Percentiles rank a stretch among this genome's conserved stretches.
phyloP scores from a whole-genome alignment of 2,888 invertebrate species.

The Hemistola chrysoprasaria region DNA sequence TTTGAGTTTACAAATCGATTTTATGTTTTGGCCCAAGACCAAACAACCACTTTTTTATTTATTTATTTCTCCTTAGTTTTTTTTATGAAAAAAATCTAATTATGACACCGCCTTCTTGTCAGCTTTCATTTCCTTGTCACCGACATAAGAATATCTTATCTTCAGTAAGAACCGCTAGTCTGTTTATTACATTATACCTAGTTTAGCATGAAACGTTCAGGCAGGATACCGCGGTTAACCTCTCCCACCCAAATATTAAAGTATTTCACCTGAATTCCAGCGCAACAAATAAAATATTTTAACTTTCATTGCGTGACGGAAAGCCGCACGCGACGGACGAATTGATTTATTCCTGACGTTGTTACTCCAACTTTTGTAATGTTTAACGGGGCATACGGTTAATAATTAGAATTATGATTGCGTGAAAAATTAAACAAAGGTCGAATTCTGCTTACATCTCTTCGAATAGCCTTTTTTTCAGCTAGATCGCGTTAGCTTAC shows the following conservation, averaged over 20 bases:
- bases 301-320: constrained; percentile 63
- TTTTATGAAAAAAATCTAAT: no score
- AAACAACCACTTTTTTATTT: no score
- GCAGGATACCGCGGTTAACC: constrained; percentile 35
- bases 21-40: no score
- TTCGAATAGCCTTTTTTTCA: constrained; percentile 4
- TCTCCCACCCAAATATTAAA: constrained; percentile 20
- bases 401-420: constrained; percentile 47
- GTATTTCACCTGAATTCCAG: constrained; percentile 51
- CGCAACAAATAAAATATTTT: constrained; percentile 42
- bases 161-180: constrained; percentile 6
- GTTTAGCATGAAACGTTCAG: constrained; percentile 18
- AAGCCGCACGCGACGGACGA: constrained; percentile 56
- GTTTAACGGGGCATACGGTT: constrained; percentile 38
- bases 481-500: constrained; percentile 9
- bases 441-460: constrained; percentile 6
- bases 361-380: constrained; percentile 44
- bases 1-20: no score
- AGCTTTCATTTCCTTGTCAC: no score
- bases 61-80: no score
- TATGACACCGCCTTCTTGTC: no score
- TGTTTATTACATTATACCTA: constrained; percentile 4
- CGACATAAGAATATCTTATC: no score
- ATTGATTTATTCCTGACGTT: constrained; percentile 56
- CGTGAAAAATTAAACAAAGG: constrained; percentile 29